phyloP scores from a whole-genome alignment of 2,113 vertebrate species.

The Ameiurus melas region DNA sequence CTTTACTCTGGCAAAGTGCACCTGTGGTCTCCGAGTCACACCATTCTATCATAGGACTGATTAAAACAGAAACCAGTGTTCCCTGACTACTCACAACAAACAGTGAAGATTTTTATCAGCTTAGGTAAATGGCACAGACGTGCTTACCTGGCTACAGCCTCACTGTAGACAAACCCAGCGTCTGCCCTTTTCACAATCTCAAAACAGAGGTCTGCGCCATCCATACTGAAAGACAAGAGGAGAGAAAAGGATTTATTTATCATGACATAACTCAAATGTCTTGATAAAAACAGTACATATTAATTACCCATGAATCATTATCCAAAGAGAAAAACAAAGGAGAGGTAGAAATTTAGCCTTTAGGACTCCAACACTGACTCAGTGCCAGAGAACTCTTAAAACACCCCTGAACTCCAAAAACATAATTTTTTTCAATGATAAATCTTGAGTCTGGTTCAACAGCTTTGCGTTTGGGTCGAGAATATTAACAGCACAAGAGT shows the following conservation, averaged over 20 bases:
- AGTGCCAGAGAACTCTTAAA: neutral
- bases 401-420: neutral
- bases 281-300: neutral
- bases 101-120: neutral
- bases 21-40: neutral
- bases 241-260: neutral
- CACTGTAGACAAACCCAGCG: slow-evolving; percentile 91
- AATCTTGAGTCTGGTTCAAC: neutral
- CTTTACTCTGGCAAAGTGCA: neutral
- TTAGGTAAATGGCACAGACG: neutral
- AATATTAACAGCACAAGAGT: too few species aligned
- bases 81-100: neutral
- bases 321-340: neutral
- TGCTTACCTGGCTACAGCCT: slow-evolving; percentile 88
- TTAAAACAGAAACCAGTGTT: neutral
- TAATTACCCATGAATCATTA: neutral
- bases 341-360: neutral
- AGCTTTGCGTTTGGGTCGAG: neutral
- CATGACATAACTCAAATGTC: neutral
- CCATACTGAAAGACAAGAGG: slow-evolving; percentile 76
- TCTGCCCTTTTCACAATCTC: slow-evolving; percentile 92
- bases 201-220: slow-evolving; percentile 91
- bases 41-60: neutral
- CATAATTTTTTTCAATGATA: neutral
- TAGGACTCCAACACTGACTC: neutral